Evolutionary conservation across 92 coral and sea anemone genomes (phyloP), one percentile per base, ranked within the genome.

Genomic region (Zoanthus sociatus): DNA sequence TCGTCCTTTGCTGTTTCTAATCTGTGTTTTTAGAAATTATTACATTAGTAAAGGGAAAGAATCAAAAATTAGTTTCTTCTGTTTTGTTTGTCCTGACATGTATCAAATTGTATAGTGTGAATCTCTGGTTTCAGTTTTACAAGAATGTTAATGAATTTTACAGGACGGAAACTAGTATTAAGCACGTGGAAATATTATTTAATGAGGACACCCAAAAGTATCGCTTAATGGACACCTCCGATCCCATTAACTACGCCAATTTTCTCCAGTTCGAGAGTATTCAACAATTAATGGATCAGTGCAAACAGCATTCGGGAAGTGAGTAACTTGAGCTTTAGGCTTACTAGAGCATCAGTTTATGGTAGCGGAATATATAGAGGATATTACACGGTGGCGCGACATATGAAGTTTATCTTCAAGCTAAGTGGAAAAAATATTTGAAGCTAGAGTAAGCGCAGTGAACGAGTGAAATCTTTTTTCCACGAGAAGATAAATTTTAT

Each of bases 241-340:
- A 94, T 81, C 88, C 98, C 6, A 94, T 92, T 1, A 89, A 92
- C 37, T 94, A 92, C 48, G 98, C 94, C 61, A 94, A 94, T 77
- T 94, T 94, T 70, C 92, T 94, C 21, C 98, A 94, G 89, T 94
- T 94, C 64, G 98, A 94, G 73, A 94, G 91, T 46, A 87, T 94
- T 32, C 98, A 94, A 61, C 95, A 94, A 66, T 78, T 94, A 7
- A 42, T 94, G 91, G 98, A 94, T 74, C 98, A 94, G 69, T 94
- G 94, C 83, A 94, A 92, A 47, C 95, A 92, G 60, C 94, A 92
- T 47, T 90, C 98, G 9, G 85, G 85, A 20, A 92, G 98, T 94
- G 84, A 91, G 95, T 68, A 13, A 15, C 69, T 63, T 20, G 6
- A 5, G 3, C 31, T 63, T 18, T 17, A 17, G 9, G n/a, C 15